Base-by-base conservation (phyloP, 2,113 vertebrate species). In the Ctenodactylus gundi region DNA sequence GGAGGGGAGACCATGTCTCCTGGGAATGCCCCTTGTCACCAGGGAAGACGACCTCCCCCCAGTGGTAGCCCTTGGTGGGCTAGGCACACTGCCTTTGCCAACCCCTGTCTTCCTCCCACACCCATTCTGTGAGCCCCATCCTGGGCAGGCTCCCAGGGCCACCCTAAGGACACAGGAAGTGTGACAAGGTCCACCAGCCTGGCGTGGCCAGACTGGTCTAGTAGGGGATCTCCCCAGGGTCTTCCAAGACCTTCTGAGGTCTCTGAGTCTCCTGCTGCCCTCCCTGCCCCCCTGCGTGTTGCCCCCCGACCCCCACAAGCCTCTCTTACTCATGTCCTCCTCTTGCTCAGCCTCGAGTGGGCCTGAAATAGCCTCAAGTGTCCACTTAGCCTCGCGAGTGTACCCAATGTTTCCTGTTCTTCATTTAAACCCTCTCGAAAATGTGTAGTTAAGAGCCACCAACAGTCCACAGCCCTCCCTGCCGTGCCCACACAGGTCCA, bases 281-380 rank as follows among this genome's bases (percentile, higher is more conserved):
- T 7, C 17, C 23, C 25, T 1, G 1, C 9, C 34, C 34, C 27
- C 44, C 60, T 10, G 7, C 41, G n/a, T 17, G 21, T 44, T 41
- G 44, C 70, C 41, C 14, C 21, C 6, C 3, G 7, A 4, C 8
- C 1, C 44, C 8, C n/a, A n/a, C n/a, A n/a, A n/a, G n/a, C n/a
- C n/a, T n/a, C n/a, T n/a, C n/a, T n/a, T n/a, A n/a, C n/a, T n/a
- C n/a, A n/a, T n/a, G n/a, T 17, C 57, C 77, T 64, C 55, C 68
- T n/a, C 36, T 53, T 68, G 34, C 87, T 78, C 87, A 44, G 88
- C 86, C 73, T 10, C 3, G 36, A 70, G 57, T 29, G 91, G 85
- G 72, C 11, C 12, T 36, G 62, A 70, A 39, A 53, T 8, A 31
- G 53, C 41, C 62, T 77, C 13, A 3, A 81, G 67, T 44, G 58